phyloP scores from a whole-genome alignment of 1,140 invertebrate species.

The Drosophila insularis region DNA sequence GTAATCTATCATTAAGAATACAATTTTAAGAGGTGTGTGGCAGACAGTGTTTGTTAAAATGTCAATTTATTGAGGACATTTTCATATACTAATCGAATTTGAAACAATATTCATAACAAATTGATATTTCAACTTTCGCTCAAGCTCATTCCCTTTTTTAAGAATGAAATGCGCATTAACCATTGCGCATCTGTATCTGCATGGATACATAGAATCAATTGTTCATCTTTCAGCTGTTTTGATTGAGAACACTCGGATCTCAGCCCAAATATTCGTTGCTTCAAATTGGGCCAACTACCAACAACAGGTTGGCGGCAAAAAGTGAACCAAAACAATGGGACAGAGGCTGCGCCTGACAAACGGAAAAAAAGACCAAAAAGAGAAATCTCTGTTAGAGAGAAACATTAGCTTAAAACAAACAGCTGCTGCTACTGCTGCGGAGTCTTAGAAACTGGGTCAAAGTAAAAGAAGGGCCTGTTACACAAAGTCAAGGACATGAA shows the following conservation, averaged over 20 bases:
- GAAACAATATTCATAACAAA: background rate
- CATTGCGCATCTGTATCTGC: constrained; percentile 18
- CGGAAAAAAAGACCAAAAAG: constrained; percentile 14
- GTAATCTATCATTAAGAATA: constrained; percentile 9
- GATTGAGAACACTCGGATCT: constrained; percentile 13
- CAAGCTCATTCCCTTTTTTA: constrained; percentile 23
- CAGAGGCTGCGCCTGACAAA: constrained; percentile 64
- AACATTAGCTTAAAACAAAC: constrained; percentile 12
- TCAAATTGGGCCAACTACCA: background rate
- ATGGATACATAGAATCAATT: too few relatives aligned
- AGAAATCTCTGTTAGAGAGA: constrained; percentile 12
- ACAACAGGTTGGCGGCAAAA: constrained; percentile 53
- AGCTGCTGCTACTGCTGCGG: constrained; percentile 40
- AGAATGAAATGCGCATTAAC: constrained; percentile 67
- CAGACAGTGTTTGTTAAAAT: background rate
- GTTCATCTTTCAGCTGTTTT: constrained; percentile 46
- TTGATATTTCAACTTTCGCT: constrained; percentile 3
- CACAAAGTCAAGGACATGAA: constrained; percentile 48
- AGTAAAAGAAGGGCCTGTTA: constrained; percentile 27
- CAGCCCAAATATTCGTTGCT: constrained; percentile 27
- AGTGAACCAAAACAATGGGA: constrained; percentile 42
- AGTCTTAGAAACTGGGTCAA: constrained; percentile 55
- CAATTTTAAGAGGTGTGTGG: background rate
- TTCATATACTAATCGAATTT: background rate
- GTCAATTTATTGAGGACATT: background rate